phyloP scores from a whole-genome alignment of 2,797 vertebrate genomes.

The Myotis myotis region DNA sequence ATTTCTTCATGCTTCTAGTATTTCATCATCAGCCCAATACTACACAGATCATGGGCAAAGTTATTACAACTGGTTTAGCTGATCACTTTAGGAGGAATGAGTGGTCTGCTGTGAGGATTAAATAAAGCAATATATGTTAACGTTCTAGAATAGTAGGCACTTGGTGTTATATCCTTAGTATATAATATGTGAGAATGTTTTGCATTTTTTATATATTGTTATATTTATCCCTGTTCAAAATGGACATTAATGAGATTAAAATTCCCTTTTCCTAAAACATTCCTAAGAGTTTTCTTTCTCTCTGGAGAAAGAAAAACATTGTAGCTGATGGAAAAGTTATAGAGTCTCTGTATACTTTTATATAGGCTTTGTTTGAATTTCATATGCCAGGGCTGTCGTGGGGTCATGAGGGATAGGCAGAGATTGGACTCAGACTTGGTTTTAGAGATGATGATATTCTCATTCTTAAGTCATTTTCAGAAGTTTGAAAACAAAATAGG shows the following conservation, averaged over 20 bases:
- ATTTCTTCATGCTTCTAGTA: background rate
- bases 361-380: background rate
- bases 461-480: conserved; percentile 17
- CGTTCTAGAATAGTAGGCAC: background rate
- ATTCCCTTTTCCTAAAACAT: conserved; percentile 39
- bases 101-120: background rate
- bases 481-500: conserved; percentile 35
- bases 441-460: background rate
- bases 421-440: background rate
- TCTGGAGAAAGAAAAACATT: background rate
- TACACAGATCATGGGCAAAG: background rate
- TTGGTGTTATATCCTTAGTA: background rate
- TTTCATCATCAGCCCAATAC: background rate
- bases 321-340: background rate
- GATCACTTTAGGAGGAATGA: background rate
- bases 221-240: background rate
- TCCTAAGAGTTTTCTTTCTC: background rate
- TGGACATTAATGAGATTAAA: background rate
- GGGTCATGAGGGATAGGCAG: background rate
- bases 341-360: background rate
- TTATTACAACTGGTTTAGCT: background rate
- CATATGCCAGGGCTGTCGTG: background rate
- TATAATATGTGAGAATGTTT: background rate
- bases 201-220: background rate
- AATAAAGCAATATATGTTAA: background rate